Evolutionary conservation across 2,113 vertebrate species (phyloP), one percentile per base, ranked within the genome.

Genomic region (Cavia aperea): DNA sequence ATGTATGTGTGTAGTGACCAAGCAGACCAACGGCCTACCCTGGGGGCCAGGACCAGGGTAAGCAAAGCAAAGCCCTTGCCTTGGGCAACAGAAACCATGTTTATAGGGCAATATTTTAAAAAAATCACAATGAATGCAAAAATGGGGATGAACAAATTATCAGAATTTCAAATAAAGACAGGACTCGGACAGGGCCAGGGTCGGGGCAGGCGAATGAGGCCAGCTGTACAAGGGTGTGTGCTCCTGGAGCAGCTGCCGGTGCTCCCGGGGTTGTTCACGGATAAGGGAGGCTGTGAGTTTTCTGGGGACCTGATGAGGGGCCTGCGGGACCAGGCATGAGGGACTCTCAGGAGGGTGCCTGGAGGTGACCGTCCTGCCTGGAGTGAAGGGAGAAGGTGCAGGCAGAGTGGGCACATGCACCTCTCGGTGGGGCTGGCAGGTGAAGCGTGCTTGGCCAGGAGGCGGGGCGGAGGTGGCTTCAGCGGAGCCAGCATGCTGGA

Each of bases 241-340:
- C 0, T 1, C 62, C 51, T 18, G 5, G 7, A 10, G 36, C 1
- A 5, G 15, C 23, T 0, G 5, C 63, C 16, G 33, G 24, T 10
- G 62, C 60, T 36, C 39, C 81, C 24, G 14, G 60, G 7, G 2
- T 36, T 43, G 18, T 1, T 29, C 36, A 2, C 0, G 9, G 26
- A 31, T 5, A 15, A 54, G 56, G 56, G 18, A 56, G 56, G 56
- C 5, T 58, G 18, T 58, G 56, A 19, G 56, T 58, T 58, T 58
- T 58, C 56, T 58, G 56, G 19, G 18, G 56, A 58, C 56, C 56
- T 21, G 56, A 16, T 19, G 56, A 58, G 56, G 56, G 56, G 19
- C 56, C 56, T 14, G 14, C 2, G 56, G 56, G 15, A 58, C 56
- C 2, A 18, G 21, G 56, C 56, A 58, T 58, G 56, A 58, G 56